Evolutionary conservation across 2,888 invertebrate genomes (phyloP).

Genomic region (Drosophila vallismaia): DNA sequence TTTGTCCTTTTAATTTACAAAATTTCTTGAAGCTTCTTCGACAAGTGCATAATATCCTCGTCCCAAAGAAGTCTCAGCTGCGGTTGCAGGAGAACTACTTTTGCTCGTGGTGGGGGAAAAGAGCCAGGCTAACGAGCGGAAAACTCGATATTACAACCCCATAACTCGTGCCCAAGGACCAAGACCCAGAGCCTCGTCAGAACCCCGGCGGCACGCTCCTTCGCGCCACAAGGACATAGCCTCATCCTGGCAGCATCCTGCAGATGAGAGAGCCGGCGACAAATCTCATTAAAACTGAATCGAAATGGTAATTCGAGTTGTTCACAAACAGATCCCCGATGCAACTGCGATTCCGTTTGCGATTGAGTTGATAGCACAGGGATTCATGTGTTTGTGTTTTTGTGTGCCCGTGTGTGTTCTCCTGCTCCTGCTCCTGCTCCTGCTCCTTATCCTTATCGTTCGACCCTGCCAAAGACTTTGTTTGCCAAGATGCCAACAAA

Average conservation of each 20-base stretch:
- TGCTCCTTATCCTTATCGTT: conserved; percentile 22
- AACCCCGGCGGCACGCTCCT: conserved; percentile 40
- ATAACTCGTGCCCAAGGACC: conserved; percentile 68
- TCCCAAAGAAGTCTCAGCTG: conserved; percentile 39
- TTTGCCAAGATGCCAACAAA: conserved; percentile 65
- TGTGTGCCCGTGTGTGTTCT: conserved; percentile 5
- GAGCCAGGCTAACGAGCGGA: conserved; percentile 62
- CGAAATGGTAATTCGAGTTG: conserved; percentile 78
- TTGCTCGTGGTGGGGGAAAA: not conserved
- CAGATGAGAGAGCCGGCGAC: conserved; percentile 59
- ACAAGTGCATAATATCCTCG: conserved; percentile 28
- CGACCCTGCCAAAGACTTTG: conserved; percentile 52
- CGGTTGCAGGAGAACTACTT: conserved; percentile 6
- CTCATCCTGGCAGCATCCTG: conserved; percentile 27
- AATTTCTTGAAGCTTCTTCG: not conserved
- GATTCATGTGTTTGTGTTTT: conserved; percentile 22
- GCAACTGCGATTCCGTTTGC: conserved; percentile 54
- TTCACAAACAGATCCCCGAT: conserved; percentile 67
- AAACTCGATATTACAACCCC: conserved; percentile 66
- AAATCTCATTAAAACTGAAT: conserved; percentile 79
- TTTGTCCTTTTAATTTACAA: not conserved
- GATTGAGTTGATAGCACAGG: conserved; percentile 59
- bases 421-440: conserved; percentile 26
- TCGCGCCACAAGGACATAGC: not conserved
- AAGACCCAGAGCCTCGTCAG: conserved; percentile 2